A percentile compares a stretch with the other conserved stretches of the same genome.
Conservation (phyloP, 2,888 invertebrate genomes). For the Anorthoa munda region DNA sequence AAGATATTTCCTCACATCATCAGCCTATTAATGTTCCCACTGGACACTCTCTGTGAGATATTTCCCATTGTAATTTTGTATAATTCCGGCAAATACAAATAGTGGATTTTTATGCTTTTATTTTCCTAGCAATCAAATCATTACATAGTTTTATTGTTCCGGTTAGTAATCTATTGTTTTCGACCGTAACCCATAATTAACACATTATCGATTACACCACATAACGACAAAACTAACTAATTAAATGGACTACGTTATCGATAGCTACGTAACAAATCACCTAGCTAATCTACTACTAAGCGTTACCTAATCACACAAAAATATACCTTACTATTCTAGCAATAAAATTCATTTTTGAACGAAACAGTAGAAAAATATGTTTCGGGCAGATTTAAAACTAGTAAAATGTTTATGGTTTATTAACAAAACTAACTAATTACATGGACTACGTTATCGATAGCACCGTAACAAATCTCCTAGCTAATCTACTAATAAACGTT, state of each 20-base stretch:
- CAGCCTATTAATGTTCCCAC: too few relatives aligned
- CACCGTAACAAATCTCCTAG: conserved; percentile 6
- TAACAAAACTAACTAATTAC: conserved; percentile 11
- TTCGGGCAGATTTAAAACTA: not conserved
- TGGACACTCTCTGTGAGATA: too few relatives aligned
- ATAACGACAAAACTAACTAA: conserved; percentile 19
- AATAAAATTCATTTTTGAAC: conserved; percentile 4
- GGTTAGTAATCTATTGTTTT: conserved; percentile 14
- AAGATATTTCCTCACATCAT: not conserved
- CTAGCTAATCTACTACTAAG: conserved; percentile 12
- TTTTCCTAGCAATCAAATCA: conserved; percentile 1
- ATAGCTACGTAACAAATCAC: conserved; percentile 8
- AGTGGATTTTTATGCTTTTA: not conserved
- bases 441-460: conserved; percentile 18
- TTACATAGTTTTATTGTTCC: not conserved
- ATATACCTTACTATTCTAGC: not conserved
- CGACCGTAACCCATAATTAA: conserved; percentile 3
- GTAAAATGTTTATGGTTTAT: too few relatives aligned
- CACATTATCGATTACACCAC: conserved; percentile 9
- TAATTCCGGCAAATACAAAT: not conserved
- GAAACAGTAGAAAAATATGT: not conserved
- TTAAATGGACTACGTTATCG: conserved; percentile 14
- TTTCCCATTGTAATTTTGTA: too few relatives aligned
- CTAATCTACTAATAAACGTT: conserved; percentile 12
- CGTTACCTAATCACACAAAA: conserved; percentile 8